Conservation (phyloP, 2,113 vertebrate species). For the Hypocryptadius cinnamomeus region DNA sequence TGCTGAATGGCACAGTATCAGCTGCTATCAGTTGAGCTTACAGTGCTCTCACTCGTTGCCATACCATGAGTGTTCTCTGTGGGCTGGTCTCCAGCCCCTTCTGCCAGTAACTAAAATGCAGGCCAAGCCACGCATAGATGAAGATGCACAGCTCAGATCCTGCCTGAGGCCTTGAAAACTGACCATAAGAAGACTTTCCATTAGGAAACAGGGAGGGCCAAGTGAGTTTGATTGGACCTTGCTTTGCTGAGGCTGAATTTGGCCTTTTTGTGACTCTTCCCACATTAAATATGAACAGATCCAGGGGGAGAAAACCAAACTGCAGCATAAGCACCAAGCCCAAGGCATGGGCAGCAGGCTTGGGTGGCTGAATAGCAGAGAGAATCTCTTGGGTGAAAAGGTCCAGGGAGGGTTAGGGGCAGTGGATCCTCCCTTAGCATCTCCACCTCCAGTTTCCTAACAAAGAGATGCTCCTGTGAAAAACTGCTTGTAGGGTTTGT, state of each 20-base stretch:
- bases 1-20: background rate
- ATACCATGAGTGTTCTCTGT: background rate
- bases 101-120: background rate
- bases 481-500: background rate
- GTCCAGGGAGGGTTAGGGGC: background rate
- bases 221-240: background rate
- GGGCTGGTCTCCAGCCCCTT: background rate
- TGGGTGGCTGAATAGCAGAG: background rate
- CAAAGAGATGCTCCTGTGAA: background rate
- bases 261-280: background rate
- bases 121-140: background rate
- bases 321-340: background rate
- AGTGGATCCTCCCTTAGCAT: background rate
- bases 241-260: background rate
- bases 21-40: background rate
- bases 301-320: background rate
- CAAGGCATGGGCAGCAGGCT: background rate
- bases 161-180: background rate
- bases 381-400: background rate
- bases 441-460: background rate
- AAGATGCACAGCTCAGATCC: background rate
- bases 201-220: background rate
- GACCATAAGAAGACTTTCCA: background rate
- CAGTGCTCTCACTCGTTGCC: accelerated
- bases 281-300: background rate